phyloP scores from a whole-genome alignment of 2,888 invertebrate genomes.

The Limnephilus rhombicus region DNA sequence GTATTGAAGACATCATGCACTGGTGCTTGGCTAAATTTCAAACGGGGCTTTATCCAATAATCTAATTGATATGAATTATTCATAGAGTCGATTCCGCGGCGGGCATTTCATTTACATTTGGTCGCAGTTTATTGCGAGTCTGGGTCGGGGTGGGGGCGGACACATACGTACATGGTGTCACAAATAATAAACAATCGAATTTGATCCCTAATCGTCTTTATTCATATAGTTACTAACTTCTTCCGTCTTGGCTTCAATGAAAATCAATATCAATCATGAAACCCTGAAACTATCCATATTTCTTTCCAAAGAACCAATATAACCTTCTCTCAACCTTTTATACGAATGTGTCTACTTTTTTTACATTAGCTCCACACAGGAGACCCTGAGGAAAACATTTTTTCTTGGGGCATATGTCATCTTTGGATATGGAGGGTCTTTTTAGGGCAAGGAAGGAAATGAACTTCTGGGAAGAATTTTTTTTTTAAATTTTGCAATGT shows the following conservation, averaged over 20 bases:
- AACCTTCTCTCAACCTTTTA: too few relatives aligned
- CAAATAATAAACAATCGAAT: not conserved
- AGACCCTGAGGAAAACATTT: too few relatives aligned
- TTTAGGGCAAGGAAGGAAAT: too few relatives aligned
- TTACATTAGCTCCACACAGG: too few relatives aligned
- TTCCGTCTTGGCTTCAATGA: not conserved
- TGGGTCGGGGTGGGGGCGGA: not conserved
- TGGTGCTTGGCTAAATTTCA: slow-evolving; percentile 58
- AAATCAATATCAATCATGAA: too few relatives aligned
- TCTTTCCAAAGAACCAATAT: too few relatives aligned
- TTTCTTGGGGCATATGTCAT: too few relatives aligned
- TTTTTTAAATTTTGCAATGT: too few relatives aligned
- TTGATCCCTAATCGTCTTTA: not conserved
- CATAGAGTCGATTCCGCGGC: slow-evolving; percentile 54
- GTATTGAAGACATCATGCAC: slow-evolving; percentile 52
- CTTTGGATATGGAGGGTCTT: too few relatives aligned
- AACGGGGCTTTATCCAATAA: slow-evolving; percentile 63
- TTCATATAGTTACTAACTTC: not conserved
- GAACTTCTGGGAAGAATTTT: too few relatives aligned
- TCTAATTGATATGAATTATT: slow-evolving; percentile 66
- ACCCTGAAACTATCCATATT: too few relatives aligned
- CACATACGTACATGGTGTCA: not conserved
- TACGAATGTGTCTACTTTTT: too few relatives aligned
- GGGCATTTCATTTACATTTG: slow-evolving; percentile 66
- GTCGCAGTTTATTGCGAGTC: slow-evolving; percentile 63